These are phyloP conservation scores for Zaprionus gabonicus DNA, from an alignment of 1,140 invertebrate species.

Conservation along the genomic window DNA sequence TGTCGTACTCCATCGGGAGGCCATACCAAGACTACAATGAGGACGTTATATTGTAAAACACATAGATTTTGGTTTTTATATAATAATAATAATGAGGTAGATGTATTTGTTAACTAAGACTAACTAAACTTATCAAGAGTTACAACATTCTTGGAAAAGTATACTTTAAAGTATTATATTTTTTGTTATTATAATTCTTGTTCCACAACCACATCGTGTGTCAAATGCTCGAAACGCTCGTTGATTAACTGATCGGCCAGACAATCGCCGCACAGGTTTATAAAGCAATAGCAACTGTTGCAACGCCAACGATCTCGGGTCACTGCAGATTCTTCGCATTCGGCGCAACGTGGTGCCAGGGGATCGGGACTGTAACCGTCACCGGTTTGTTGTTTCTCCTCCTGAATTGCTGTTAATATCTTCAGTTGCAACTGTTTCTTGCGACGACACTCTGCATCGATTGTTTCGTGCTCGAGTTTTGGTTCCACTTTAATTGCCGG, in stretches of 20 bases:
- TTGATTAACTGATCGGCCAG: constrained; percentile 64
- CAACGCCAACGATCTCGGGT: constrained; percentile 90
- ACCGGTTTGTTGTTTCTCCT: constrained; percentile 68
- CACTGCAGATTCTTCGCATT: constrained; percentile 89
- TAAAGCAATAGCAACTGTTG: constrained; percentile 82
- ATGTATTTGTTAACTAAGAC: not conserved
- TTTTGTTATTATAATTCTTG: constrained; percentile 33
- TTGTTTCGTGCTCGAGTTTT: constrained; percentile 37
- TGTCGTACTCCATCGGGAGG: too few species aligned
- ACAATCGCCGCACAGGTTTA: constrained; percentile 75
- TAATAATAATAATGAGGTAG: not conserved
- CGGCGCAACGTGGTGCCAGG: constrained; percentile 87
- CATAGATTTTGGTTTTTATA: not conserved
- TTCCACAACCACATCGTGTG: constrained; percentile 69
- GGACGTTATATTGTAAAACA: too few species aligned
- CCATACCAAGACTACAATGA: too few species aligned
- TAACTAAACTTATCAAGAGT: too few species aligned
- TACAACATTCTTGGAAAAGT: too few species aligned
- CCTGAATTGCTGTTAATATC: constrained; percentile 76
- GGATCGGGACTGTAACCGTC: constrained; percentile 83
- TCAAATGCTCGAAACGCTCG: constrained; percentile 65
- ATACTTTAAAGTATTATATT: too few species aligned
- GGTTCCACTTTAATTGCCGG: constrained; percentile 45
- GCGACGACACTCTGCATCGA: constrained; percentile 57
- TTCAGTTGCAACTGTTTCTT: constrained; percentile 65